Base-by-base conservation (phyloP, 2,113 vertebrate species). In the Oryzias celebensis region DNA sequence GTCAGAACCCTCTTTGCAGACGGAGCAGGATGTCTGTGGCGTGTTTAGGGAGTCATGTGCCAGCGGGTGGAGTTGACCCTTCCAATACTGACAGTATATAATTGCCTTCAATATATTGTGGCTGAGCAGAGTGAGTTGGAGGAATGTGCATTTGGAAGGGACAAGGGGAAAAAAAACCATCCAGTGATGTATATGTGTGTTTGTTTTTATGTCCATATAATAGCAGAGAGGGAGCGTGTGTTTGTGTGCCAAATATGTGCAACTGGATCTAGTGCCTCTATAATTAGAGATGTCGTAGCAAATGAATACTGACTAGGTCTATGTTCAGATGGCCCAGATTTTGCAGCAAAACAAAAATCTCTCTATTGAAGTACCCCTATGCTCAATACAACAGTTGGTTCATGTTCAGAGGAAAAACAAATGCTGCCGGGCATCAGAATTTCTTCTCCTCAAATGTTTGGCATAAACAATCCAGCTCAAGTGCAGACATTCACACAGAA, bases 91-190 rank as follows among this genome's bases (percentile, higher is more conserved):
- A 71, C 53, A 50, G 23, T 13, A 59, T 26, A 69, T 89, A 85
- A 87, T 89, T 83, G 83, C 69, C 58, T 73, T 78, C 80, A 71
- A 78, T 80, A 75, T 71, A 68, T 58, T 63, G 67, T 67, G 82
- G 77, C 64, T 79, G 57, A 80, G 62, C 59, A 51, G 71, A 24
- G 53, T 60, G 74, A 75, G 59, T 72, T 64, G 36, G 26, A 82
- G 79, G 78, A 85, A 84, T 85, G 80, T 78, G 62, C 74, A 52
- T 50, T 26, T 58, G n/a, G 43, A 36, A 50, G 3, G 20, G 3
- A 23, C 57, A 16, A n/a, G 1, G 62, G 41, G 53, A 23, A 47
- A 48, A 56, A 8, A 23, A 53, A n/a, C 69, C 41, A 42, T 72
- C 53, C 22, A 69, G 14, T 20, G 13, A 28, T 71, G 43, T 44